Conservation (phyloP, 2,113 vertebrate species). For the Deroptyus accipitrinus region DNA sequence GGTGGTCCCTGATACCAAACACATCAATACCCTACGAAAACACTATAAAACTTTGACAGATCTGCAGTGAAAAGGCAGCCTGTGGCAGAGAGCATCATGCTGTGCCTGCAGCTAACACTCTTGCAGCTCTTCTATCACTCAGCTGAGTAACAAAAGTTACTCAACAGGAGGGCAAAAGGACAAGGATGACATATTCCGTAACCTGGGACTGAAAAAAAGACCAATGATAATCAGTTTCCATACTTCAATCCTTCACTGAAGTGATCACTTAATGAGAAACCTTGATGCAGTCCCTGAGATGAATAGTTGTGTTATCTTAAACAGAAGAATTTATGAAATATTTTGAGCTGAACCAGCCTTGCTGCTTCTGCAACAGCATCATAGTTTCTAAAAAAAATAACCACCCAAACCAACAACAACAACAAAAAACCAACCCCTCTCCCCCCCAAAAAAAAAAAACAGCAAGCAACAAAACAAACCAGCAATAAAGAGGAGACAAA, state of each 20-base stretch:
- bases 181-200: neutral
- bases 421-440: accelerated
- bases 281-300: neutral
- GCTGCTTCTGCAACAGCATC: neutral
- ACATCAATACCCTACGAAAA: neutral
- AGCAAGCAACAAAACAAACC: neutral
- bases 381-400: neutral
- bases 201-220: neutral
- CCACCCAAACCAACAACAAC: neutral
- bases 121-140: neutral
- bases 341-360: neutral
- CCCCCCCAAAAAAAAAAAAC: accelerated
- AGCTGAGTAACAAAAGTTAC: neutral
- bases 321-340: neutral
- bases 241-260: neutral
- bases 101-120: accelerated
- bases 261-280: neutral
- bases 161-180: neutral
- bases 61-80: neutral
- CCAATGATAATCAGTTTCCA: neutral
- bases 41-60: neutral
- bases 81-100: neutral
- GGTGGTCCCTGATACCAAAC: neutral
- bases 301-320: neutral
- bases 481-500: neutral